phyloP scores from a whole-genome alignment of 2,888 invertebrate species.

The Aelia acuminata region DNA sequence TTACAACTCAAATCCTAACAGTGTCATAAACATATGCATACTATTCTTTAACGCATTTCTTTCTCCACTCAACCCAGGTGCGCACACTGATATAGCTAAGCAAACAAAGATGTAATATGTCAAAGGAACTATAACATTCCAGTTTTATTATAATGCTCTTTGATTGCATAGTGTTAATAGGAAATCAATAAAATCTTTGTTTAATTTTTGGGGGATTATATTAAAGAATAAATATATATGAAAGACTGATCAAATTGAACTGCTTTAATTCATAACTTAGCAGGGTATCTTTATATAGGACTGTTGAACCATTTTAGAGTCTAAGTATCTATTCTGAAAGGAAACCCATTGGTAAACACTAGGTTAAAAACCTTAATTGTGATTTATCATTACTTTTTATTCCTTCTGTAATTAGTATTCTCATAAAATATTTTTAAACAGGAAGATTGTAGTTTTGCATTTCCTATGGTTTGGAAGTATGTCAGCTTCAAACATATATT shows the following conservation, averaged over 20 bases:
- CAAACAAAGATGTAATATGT: not conserved
- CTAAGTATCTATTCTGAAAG: not conserved
- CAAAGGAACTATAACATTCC: not conserved
- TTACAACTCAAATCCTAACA: not conserved
- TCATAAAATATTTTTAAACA: not conserved
- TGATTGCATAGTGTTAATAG: not conserved
- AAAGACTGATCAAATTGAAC: constrained; percentile 25
- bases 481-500: not conserved
- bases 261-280: constrained; percentile 26
- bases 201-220: not conserved
- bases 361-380: not conserved
- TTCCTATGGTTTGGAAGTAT: not conserved
- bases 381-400: not conserved
- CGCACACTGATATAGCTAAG: not conserved
- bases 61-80: not conserved
- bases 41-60: not conserved
- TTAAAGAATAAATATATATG: not conserved
- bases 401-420: not conserved
- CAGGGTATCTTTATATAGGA: constrained; percentile 19
- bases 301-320: not conserved
- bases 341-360: not conserved
- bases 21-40: not conserved
- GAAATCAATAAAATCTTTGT: not conserved
- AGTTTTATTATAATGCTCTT: not conserved
- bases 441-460: not conserved